These are phyloP conservation scores for Standfussiana lucernea DNA, from an alignment of 2,888 invertebrate species.

Conservation along the genomic window DNA sequence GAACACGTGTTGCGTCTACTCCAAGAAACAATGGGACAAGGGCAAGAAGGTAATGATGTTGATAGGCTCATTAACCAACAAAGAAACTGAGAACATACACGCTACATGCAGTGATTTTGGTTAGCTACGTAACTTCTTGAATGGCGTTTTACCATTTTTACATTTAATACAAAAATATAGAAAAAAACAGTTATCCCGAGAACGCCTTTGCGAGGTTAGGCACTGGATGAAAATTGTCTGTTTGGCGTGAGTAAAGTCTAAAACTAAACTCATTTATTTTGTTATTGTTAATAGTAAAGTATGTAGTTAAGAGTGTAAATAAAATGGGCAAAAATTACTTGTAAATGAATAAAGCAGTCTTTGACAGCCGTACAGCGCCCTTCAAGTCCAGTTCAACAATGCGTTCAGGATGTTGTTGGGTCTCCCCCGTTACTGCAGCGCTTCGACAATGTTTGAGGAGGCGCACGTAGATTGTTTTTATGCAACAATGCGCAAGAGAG, in stretches of 20 bases:
- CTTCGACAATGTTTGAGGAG: too few species aligned
- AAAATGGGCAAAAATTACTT: too few species aligned
- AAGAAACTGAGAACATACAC: not conserved
- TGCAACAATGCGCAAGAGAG: too few species aligned
- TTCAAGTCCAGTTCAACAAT: too few species aligned
- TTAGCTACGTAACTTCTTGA: not conserved
- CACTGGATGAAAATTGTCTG: not conserved
- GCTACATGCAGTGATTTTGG: not conserved
- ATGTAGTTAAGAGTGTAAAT: not conserved
- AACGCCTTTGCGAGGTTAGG: not conserved
- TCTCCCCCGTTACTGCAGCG: too few species aligned
- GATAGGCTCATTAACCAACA: not conserved
- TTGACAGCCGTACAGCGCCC: too few species aligned
- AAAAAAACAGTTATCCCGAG: too few species aligned
- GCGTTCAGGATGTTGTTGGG: too few species aligned
- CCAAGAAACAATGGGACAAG: not conserved
- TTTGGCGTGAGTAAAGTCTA: not conserved
- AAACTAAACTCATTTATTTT: not conserved
- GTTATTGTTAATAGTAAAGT: not conserved
- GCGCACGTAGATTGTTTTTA: too few species aligned
- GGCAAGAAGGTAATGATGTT: not conserved
- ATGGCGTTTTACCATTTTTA: not conserved
- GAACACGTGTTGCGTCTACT: not conserved
- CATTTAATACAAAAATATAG: too few species aligned
- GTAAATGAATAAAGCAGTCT: too few species aligned